Conservation (phyloP, 2,797 vertebrate species). For the Mycteria americana region DNA sequence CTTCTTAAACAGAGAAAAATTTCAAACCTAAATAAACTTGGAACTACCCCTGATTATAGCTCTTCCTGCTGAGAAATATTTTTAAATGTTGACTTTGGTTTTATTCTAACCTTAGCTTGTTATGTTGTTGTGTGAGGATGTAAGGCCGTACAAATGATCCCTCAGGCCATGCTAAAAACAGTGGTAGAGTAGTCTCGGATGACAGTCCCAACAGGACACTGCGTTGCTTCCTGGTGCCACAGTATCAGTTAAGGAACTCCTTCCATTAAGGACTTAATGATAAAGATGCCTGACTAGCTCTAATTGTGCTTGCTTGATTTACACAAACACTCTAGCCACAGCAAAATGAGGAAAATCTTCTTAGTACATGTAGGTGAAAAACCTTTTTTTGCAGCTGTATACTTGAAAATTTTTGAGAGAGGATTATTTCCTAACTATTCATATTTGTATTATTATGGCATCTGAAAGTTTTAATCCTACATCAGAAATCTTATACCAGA, state of each 20-base stretch:
- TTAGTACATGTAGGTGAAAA: not conserved
- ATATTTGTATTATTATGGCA: not conserved
- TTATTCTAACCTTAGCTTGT: not conserved
- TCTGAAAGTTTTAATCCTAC: not conserved
- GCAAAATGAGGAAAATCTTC: not conserved
- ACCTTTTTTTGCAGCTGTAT: not conserved
- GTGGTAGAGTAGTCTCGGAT: not conserved
- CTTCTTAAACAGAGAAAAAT: not conserved
- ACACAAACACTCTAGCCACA: not conserved
- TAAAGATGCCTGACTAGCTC: not conserved
- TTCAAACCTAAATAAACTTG: not conserved
- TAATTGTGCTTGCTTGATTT: not conserved
- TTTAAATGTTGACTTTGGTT: not conserved
- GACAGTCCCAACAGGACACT: not conserved
- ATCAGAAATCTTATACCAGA: not conserved
- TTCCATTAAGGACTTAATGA: not conserved
- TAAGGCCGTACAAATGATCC: not conserved
- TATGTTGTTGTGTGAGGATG: not conserved
- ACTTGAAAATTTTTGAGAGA: not conserved
- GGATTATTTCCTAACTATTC: not conserved
- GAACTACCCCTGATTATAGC: not conserved
- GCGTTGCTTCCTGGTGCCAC: not conserved
- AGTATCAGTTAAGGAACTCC: not conserved
- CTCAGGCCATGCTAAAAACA: not conserved
- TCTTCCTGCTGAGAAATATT: not conserved